phyloP scores from a whole-genome alignment of 2,888 invertebrate genomes.

The Drosophila eohydei region DNA sequence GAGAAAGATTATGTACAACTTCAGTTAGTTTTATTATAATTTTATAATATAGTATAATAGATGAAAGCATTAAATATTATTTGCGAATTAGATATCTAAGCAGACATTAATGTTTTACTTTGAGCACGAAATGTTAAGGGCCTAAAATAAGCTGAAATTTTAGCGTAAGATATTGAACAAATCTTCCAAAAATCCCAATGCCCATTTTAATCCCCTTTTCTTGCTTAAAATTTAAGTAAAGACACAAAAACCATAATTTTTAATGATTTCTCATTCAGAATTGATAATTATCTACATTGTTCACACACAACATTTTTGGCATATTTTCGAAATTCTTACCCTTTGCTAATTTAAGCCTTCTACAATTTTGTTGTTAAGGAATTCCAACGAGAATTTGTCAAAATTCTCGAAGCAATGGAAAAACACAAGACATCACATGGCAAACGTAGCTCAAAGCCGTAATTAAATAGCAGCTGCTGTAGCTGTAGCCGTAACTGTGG shows the following conservation, averaged over 20 bases:
- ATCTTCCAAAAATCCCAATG: not conserved
- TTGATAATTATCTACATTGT: conserved; percentile 1
- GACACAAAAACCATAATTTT: not conserved
- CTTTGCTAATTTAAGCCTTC: not conserved
- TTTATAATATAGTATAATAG: too few relatives aligned
- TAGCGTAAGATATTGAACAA: not conserved
- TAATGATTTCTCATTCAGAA: not conserved
- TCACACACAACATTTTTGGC: not conserved
- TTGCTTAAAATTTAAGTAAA: not conserved
- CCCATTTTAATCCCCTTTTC: not conserved
- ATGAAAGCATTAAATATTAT: too few relatives aligned
- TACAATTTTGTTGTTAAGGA: not conserved
- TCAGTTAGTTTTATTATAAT: too few relatives aligned
- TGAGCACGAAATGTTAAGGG: too few relatives aligned
- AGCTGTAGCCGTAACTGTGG: conserved; percentile 1
- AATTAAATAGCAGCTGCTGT: conserved; percentile 9
- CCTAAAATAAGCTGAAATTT: not conserved
- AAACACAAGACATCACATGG: conserved; percentile 12
- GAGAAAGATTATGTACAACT: too few relatives aligned
- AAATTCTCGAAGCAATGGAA: conserved; percentile 17
- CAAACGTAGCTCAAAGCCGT: not conserved
- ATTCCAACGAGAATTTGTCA: not conserved
- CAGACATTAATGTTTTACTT: too few relatives aligned
- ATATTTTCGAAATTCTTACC: not conserved
- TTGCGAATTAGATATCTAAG: too few relatives aligned